Percentiles rank a stretch among this genome's conserved stretches.
phyloP scores from a whole-genome alignment of 2,888 invertebrate genomes.

The Dugesia japonica region DNA sequence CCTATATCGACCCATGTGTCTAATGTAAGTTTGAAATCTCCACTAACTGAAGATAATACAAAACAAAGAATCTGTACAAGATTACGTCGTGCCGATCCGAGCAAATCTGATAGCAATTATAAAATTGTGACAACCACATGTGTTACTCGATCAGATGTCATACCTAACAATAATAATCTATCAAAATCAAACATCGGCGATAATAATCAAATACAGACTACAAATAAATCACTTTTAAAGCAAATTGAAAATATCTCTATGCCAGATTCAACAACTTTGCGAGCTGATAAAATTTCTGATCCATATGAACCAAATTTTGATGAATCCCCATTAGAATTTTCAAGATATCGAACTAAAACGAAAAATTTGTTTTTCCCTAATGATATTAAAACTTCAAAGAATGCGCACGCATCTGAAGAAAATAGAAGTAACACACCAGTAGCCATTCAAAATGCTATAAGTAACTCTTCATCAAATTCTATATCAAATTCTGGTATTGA shows the following conservation, averaged over 20 bases:
- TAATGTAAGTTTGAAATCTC: neutral
- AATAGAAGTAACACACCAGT: neutral
- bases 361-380: neutral
- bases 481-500: neutral
- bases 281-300: neutral
- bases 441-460: neutral
- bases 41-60: neutral
- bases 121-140: neutral
- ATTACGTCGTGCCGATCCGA: neutral
- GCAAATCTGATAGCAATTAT: slow-evolving; percentile 4
- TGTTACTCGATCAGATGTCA: neutral
- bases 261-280: neutral
- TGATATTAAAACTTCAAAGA: neutral
- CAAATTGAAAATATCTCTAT: neutral
- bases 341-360: neutral
- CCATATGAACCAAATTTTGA: slow-evolving; percentile 35
- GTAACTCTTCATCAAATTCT: neutral
- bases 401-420: neutral
- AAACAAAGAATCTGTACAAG: neutral
- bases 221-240: neutral
- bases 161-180: neutral
- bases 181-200: neutral
- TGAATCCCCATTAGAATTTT: slow-evolving; percentile 26
- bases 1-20: neutral
- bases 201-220: neutral